Evolutionary conservation across 2,113 vertebrate species (phyloP), one percentile per base, ranked within the genome.

Genomic region (Rynchops niger): DNA sequence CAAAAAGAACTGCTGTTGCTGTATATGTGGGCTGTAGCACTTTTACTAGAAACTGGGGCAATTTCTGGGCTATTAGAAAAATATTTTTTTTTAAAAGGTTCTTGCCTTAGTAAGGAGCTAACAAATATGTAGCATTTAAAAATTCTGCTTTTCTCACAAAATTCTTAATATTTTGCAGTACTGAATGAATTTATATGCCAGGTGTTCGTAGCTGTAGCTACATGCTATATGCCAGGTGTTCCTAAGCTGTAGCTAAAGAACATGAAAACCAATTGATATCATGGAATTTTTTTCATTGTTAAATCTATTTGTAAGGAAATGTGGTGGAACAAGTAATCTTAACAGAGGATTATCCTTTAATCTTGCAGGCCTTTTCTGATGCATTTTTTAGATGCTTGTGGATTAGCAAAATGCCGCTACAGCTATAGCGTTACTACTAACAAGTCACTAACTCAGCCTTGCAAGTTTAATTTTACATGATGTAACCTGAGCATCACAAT

Each of bases 1-100:
- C 65, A 69, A 34, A 45, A 81, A 26, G 36, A 72, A 10, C n/a
- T 84, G 26, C n/a, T 72, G 18, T 73, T 92, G 61, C 47, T 76
- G 52, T 27, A 20, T 13, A 25, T 0, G 0, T 56, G 62, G 61
- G 18, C 23, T 0, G 0, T 43, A 71, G 21, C 40, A 36, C 21
- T 87, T 34, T 23, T 15, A 27, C 52, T 85, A 58, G 45, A 95
- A 93, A 72, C 13, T 59, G 17, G 26, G 27, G 9, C 58, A 29
- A 14, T 85, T 86, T 72, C 43, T 76, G 47, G n/a, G 18, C 52
- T 91, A 20, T 67, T 90, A 67, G 42, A 79, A 76, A 79, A 85
- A 7, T 5, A 12, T 0, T 5, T 72, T 73, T 73, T 82, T 78
- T 70, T 11, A 21, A 12, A 63, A 77, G 4, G 5, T 61, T 93